phyloP scores from a whole-genome alignment of 2,888 invertebrate species.

The Apodemia zela region DNA sequence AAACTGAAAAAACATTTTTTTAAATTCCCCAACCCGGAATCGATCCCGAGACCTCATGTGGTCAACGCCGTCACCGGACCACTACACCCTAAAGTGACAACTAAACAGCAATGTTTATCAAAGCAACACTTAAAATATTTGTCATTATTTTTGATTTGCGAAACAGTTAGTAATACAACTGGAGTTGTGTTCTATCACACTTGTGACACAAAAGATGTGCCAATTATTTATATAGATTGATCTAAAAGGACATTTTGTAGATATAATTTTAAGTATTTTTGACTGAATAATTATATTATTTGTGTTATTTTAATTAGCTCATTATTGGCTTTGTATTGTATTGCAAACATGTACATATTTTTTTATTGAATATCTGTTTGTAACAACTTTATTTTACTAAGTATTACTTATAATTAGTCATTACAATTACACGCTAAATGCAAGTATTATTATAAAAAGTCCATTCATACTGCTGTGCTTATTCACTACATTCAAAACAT shows the following conservation, averaged over 20 bases:
- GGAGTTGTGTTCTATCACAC: constrained; percentile 27
- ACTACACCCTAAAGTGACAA: too few relatives aligned
- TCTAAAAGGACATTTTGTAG: constrained; percentile 31
- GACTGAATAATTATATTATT: constrained; percentile 39
- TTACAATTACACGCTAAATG: neutral
- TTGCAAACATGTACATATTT: constrained; percentile 11
- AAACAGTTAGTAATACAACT: constrained; percentile 17
- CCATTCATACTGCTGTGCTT: constrained; percentile 9
- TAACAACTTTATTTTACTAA: constrained; percentile 14
- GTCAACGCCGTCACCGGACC: too few relatives aligned
- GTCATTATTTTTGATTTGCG: neutral
- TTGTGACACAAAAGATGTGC: constrained; percentile 30
- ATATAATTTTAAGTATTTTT: constrained; percentile 34
- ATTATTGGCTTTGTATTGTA: constrained; percentile 5
- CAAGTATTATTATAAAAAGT: neutral
- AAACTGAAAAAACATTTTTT: too few relatives aligned
- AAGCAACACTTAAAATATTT: too few relatives aligned
- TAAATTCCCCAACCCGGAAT: too few relatives aligned
- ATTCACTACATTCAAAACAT: constrained; percentile 9
- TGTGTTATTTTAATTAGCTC: constrained; percentile 19
- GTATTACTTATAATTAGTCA: constrained; percentile 10
- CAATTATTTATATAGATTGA: constrained; percentile 29
- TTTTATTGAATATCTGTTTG: constrained; percentile 2
- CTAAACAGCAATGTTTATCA: too few relatives aligned
- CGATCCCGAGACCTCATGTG: too few relatives aligned